phyloP scores from a whole-genome alignment of 2,797 vertebrate species.

The Percopsis omiscomaycus region DNA sequence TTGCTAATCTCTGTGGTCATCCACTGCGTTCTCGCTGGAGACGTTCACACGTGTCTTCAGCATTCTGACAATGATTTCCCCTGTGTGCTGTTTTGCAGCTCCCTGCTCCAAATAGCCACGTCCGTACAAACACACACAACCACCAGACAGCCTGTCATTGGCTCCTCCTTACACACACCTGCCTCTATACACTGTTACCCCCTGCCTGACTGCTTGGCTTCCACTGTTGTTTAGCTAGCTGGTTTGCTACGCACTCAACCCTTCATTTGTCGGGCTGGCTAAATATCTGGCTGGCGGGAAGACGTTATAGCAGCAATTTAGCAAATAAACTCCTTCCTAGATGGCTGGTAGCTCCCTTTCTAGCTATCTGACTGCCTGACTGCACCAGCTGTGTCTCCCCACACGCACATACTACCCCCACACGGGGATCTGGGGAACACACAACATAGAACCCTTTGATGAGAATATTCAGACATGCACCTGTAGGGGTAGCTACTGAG shows the following conservation, averaged over 20 bases:
- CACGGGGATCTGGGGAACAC: conserved; percentile 34
- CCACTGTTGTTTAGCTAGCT: conserved; percentile 20
- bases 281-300: too few species aligned
- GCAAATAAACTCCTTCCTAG: too few species aligned
- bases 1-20: conserved; percentile 64
- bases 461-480: conserved; percentile 51
- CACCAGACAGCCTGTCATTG: conserved; percentile 19
- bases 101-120: conserved; percentile 30
- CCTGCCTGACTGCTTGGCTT: conserved; percentile 19
- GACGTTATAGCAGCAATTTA: too few species aligned
- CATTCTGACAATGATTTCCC: conserved; percentile 67
- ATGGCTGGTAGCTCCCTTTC: conserved; percentile 7
- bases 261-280: conserved; percentile 29
- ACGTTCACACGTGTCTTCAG: conserved; percentile 57
- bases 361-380: conserved; percentile 28
- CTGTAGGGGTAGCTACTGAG: conserved; percentile 38
- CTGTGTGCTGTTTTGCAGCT: conserved; percentile 57
- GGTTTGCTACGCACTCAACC: conserved; percentile 21
- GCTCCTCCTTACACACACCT: conserved; percentile 23
- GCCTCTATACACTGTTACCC: conserved; percentile 9
- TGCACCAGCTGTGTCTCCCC: conserved; percentile 38
- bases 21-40: conserved; percentile 43
- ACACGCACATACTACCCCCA: background rate
- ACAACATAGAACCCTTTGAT: conserved; percentile 46
- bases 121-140: background rate